Evolutionary conservation across 64 coral and sea anemone species (phyloP), one percentile per base, ranked within the genome.

Genomic region (Actinia equina): DNA sequence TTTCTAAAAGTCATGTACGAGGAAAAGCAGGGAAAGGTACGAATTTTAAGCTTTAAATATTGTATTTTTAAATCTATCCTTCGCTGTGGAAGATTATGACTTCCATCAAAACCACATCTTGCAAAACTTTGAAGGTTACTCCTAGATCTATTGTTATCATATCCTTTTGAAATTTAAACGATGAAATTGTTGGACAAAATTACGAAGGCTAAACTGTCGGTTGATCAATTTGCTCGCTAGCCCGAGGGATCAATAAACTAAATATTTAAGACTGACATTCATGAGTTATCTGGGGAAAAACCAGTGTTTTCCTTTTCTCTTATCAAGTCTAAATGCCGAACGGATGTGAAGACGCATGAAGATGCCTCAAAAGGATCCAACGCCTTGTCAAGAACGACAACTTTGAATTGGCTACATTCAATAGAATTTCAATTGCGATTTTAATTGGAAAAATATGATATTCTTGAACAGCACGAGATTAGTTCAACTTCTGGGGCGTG

Each of bases 91-190:
- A 41, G 23, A 4, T 7, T 26, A 74, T 74, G n/a, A n/a, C 13
- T 41, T 23, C n/a, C 69, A 74, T 74, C 69, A 13, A 74, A 74
- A 74, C 69, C 69, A 37, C 69, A 74, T 74, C 69, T 74, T 37
- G 23, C 12, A 14, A 74, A 74, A 30, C 69, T 23, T 65, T 23
- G 19, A 65, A 4, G 14, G 62, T n/a, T 65, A 65, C 4, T 3
- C 41, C 41, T 20, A 22, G 23, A 9, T n/a, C 3, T n/a, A n/a
- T n/a, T 37, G 23, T 71, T 6, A 67, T 67, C 7, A 67, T 23
- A n/a, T 67, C 63, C n/a, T 20, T 20, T 20, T 22, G 23, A 42
- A 74, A 74, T 74, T 37, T 3, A 74, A 26, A 30, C 69, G 9
- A 25, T 30, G 27, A 65, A n/a, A 65, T n/a, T 23, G 13, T 65